Conservation (phyloP, 2,888 invertebrate genomes). For the Globia sparganii region DNA sequence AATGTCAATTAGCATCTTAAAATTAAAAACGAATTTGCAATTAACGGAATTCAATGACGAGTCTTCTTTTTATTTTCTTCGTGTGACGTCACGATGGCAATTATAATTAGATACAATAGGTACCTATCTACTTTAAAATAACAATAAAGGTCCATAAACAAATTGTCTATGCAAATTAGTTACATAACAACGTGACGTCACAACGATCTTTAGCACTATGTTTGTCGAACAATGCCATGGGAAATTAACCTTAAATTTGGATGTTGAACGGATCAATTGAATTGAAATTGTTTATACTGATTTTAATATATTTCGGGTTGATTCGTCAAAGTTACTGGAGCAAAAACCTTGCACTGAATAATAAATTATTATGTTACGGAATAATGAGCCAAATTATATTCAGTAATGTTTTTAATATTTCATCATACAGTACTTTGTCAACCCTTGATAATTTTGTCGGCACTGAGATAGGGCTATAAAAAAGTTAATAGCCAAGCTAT, state of each 20-base stretch:
- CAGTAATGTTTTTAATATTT: no score
- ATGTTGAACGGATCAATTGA: not conserved
- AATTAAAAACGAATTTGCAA: not conserved
- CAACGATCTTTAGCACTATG: no score
- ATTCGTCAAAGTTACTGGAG: not conserved
- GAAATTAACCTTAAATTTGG: not conserved
- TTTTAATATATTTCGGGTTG: not conserved
- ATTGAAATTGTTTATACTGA: not conserved
- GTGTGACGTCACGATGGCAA: not conserved
- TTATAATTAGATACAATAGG: not conserved
- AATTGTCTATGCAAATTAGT: not conserved
- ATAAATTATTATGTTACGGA: not conserved
- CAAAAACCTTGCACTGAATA: not conserved
- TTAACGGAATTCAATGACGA: not conserved
- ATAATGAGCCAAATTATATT: not conserved
- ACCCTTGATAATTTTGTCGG: no score
- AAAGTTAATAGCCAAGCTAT: no score
- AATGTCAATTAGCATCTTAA: not conserved
- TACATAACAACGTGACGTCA: not conserved
- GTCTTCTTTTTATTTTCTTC: no score
- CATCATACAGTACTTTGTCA: no score
- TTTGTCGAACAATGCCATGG: conserved; percentile 1
- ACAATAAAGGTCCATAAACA: not conserved
- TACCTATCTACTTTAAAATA: no score
- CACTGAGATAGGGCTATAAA: no score